A percentile compares a stretch with the other conserved stretches of the same genome.
Evolutionary conservation across 2,113 vertebrate species (phyloP).

Genomic region (Nestor notabilis): DNA sequence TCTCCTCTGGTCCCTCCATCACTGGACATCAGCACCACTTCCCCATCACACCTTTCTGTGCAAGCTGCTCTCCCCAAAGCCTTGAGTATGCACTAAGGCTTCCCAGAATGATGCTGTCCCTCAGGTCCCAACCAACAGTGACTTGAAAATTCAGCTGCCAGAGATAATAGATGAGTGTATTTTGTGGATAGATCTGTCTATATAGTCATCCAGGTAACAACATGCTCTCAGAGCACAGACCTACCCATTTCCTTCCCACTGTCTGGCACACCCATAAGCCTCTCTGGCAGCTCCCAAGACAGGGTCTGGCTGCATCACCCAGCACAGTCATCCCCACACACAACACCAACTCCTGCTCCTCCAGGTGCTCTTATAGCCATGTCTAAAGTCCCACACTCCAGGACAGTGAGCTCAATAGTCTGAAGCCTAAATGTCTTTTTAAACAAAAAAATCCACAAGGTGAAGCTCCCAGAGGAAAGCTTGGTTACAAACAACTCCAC

Average conservation of each 20-base stretch:
- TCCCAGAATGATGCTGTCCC: neutral
- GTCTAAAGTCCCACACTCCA: neutral
- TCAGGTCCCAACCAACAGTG: fast-evolving
- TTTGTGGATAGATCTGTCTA: neutral
- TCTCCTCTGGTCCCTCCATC: neutral
- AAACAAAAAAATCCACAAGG: neutral
- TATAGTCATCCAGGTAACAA: neutral
- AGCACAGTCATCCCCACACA: fast-evolving
- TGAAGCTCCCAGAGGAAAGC: neutral
- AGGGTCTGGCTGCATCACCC: neutral
- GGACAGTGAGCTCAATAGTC: fast-evolving
- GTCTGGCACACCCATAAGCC: neutral
- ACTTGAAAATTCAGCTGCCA: neutral
- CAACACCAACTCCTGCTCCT: neutral
- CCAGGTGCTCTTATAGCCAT: neutral
- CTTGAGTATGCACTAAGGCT: fast-evolving
- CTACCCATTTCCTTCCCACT: neutral
- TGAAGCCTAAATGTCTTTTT: neutral
- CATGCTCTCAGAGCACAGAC: fast-evolving
- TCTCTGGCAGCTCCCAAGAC: neutral
- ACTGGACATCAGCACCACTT: fast-evolving
- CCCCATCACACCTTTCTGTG: fast-evolving
- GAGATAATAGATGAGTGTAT: neutral
- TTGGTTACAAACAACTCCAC: neutral
- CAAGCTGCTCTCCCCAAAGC: neutral